Percentiles rank a stretch among this genome's conserved stretches.
These are phyloP conservation scores for Dendrocincla tyrannina DNA, from an alignment of 2,797 vertebrate genomes.

Conservation along the genomic window DNA sequence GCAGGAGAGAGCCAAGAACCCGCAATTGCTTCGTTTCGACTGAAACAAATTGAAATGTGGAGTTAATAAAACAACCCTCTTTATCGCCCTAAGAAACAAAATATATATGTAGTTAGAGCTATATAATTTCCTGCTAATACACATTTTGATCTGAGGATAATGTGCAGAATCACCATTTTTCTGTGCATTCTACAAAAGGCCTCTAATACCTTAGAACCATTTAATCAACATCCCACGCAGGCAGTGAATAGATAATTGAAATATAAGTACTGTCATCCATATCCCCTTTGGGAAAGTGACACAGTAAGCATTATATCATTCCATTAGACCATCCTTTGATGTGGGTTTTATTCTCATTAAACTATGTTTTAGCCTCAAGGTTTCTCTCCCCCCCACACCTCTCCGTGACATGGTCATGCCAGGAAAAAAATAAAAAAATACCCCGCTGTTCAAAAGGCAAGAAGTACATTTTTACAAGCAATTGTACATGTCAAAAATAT, in stretches of 20 bases:
- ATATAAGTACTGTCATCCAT: slow-evolving; percentile 43
- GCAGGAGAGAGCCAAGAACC: not conserved
- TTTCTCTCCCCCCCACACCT: not conserved
- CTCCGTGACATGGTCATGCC: not conserved
- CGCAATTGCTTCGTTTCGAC: not conserved
- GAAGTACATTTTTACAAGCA: slow-evolving; percentile 23
- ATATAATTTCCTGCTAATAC: slow-evolving; percentile 22
- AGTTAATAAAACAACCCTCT: slow-evolving; percentile 12
- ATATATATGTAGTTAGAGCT: slow-evolving; percentile 3
- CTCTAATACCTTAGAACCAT: slow-evolving; percentile 24
- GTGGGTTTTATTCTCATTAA: slow-evolving; percentile 62
- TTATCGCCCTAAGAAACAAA: slow-evolving; percentile 33
- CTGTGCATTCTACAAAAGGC: slow-evolving; percentile 14
- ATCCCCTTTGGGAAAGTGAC: slow-evolving; percentile 60
- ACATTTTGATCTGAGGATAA: slow-evolving; percentile 38
- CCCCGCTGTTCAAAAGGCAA: slow-evolving; percentile 18
- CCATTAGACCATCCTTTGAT: slow-evolving; percentile 62
- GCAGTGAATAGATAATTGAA: slow-evolving; percentile 50
- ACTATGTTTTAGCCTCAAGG: slow-evolving; percentile 53
- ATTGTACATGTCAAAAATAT: slow-evolving; percentile 47
- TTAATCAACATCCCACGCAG: slow-evolving; percentile 42
- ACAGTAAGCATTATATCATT: slow-evolving; percentile 58
- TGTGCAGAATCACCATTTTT: slow-evolving; percentile 22
- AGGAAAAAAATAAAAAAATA: not conserved
- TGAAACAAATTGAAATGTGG: not conserved